Evolutionary conservation across 2,888 invertebrate species (phyloP), one percentile per base, ranked within the genome.

Genomic region (Dryobota labecula): DNA sequence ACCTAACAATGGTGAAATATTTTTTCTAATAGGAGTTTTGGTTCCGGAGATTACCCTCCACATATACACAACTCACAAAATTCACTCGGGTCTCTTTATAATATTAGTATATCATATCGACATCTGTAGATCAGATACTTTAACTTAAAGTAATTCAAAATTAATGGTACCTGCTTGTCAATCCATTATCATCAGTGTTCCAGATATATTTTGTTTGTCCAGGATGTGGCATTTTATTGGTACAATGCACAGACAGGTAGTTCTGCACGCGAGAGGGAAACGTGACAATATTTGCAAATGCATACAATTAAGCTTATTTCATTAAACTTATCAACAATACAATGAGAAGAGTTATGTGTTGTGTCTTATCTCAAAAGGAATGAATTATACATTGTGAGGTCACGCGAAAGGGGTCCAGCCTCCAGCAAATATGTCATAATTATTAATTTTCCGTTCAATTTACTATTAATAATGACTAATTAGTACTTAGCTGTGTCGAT

Each of bases 321-420:
- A 36, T 73, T 49, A 24, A 9, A 54, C 18, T 64, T 20, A 58
- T 58, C 43, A 60, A 69, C 58, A 58, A 38, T 41, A 66, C 27
- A 56, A 49, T 67, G 41, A 43, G 15, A n/a, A 43, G 15, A n/a
- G 27, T 18, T 51, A 38, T 53, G 38, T 36, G 47, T n/a, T 43
- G 33, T 41, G 20, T 61, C 43, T 77, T 71, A 75, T 75, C 71
- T 71, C 13, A 20, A 27, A 60, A 41, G 27, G n/a, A 56, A 45
- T 63, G 15, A 38, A 45, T 51, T 20, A 47, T 47, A 24, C 13
- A 11, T 33, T 33, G 36, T 70, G 18, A 63, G 62, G 30, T 57
- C 62, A 63, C 33, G 27, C 63, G 13, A 71, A 57, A 57, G n/a
- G 43, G 36, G 47, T 45, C 41, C 43, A 27, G 38, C 53, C 24